Evolutionary conservation across 2,888 invertebrate species (phyloP).

Genomic region (Conus canariensis): DNA sequence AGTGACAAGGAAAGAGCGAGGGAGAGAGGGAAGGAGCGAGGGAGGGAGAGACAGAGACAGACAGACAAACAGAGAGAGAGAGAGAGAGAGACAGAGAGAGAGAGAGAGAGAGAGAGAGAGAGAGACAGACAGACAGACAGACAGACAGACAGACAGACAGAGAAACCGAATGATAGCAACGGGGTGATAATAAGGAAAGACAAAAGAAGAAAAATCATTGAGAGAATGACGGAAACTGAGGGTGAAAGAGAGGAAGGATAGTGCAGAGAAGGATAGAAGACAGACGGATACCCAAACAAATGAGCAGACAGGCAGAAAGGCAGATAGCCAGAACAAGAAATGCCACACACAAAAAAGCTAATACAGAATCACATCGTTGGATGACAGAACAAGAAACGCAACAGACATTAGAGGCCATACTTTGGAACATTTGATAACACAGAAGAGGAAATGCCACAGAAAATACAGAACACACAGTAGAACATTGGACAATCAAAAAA

Average conservation of each 20-base stretch:
- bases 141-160: slow-evolving; percentile 5
- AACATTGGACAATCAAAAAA: too few species aligned
- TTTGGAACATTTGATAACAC: too few species aligned
- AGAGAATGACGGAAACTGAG: neutral
- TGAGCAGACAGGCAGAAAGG: neutral
- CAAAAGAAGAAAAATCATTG: neutral
- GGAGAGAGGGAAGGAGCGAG: slow-evolving; percentile 17
- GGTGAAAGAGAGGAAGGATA: neutral
- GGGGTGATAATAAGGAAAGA: neutral
- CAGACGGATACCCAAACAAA: neutral
- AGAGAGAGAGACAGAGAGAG: slow-evolving; percentile 1
- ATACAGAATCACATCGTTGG: neutral
- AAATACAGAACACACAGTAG: too few species aligned
- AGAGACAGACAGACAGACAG: slow-evolving; percentile 5
- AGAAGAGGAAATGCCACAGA: too few species aligned
- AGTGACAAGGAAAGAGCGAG: neutral
- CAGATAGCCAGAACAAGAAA: neutral
- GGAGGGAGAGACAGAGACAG: neutral
- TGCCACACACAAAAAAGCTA: neutral
- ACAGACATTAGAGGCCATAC: too few species aligned
- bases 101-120: slow-evolving; percentile 10
- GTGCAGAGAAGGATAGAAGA: neutral
- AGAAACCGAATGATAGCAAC: neutral
- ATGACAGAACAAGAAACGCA: too few species aligned
- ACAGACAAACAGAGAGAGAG: neutral